A percentile compares a stretch with the other conserved stretches of the same genome.
These are phyloP conservation scores for Scomber japonicus DNA, from an alignment of 2,113 vertebrate species.

Conservation along the genomic window DNA sequence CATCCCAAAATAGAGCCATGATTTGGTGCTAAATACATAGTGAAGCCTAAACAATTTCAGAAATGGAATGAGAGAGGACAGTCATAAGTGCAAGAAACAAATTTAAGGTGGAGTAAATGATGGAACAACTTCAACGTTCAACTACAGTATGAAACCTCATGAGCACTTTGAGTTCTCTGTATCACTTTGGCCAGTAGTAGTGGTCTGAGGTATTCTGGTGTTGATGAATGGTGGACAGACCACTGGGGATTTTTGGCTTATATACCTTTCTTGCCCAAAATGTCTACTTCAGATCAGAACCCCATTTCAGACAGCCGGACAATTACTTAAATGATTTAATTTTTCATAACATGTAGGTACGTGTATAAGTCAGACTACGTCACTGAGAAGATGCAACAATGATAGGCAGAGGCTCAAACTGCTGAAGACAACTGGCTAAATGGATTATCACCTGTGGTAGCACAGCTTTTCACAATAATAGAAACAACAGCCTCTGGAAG, in stretches of 20 bases:
- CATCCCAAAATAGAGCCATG: slow-evolving; percentile 70
- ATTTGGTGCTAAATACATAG: slow-evolving; percentile 77
- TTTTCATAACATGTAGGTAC: neutral
- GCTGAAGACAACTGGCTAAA: neutral
- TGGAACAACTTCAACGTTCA: slow-evolving; percentile 36
- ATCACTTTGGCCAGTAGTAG: neutral
- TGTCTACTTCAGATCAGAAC: neutral
- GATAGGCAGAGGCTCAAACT: neutral
- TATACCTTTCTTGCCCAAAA: neutral
- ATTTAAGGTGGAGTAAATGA: slow-evolving; percentile 28
- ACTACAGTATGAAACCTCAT: slow-evolving; percentile 8
- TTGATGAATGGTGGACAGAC: neutral
- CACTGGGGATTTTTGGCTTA: neutral
- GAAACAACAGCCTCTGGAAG: no score
- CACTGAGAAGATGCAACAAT: neutral
- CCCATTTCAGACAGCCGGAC: slow-evolving; percentile 3
- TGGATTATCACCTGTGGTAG: no score
- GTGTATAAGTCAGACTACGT: neutral
- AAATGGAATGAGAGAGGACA: slow-evolving; percentile 44
- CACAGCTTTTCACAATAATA: no score
- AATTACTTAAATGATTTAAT: neutral
- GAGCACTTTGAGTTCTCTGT: neutral
- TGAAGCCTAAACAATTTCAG: slow-evolving; percentile 69
- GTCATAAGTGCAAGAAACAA: slow-evolving; percentile 40
- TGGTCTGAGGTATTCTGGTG: neutral